Evolutionary conservation across 2,113 vertebrate species (phyloP).

Genomic region (Cygnus atratus): DNA sequence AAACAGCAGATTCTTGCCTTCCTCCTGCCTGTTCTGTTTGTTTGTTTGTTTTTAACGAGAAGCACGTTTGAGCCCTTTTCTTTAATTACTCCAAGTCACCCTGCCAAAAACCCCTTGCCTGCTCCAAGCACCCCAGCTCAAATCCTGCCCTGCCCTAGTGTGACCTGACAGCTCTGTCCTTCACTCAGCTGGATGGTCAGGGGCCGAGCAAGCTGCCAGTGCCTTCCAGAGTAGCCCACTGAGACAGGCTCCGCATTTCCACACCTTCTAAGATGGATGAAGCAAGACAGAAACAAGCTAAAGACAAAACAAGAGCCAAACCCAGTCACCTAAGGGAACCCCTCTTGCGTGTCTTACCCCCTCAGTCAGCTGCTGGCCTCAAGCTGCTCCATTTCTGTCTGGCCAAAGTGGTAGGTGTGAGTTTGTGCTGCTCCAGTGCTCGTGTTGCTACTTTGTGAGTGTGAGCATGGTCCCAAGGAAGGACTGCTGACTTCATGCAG

Average conservation of each 20-base stretch:
- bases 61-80: background rate
- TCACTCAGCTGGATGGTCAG: background rate
- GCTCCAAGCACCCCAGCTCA: background rate
- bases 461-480: fast-evolving
- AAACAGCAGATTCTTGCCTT: background rate
- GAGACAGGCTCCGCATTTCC: background rate
- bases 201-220: background rate
- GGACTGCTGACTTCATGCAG: background rate
- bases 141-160: background rate
- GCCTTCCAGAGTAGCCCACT: background rate
- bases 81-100: background rate
- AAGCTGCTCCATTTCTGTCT: background rate
- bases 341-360: background rate
- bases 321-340: background rate
- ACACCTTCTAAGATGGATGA: background rate
- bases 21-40: background rate
- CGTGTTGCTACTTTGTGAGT: background rate
- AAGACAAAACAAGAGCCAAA: background rate
- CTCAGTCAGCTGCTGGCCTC: background rate
- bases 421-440: background rate
- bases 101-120: background rate
- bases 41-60: background rate
- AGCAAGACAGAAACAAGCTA: background rate
- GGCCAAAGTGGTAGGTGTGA: background rate
- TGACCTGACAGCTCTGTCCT: background rate